Conservation (phyloP, 2,113 vertebrate species). For the Merops nubicus region DNA sequence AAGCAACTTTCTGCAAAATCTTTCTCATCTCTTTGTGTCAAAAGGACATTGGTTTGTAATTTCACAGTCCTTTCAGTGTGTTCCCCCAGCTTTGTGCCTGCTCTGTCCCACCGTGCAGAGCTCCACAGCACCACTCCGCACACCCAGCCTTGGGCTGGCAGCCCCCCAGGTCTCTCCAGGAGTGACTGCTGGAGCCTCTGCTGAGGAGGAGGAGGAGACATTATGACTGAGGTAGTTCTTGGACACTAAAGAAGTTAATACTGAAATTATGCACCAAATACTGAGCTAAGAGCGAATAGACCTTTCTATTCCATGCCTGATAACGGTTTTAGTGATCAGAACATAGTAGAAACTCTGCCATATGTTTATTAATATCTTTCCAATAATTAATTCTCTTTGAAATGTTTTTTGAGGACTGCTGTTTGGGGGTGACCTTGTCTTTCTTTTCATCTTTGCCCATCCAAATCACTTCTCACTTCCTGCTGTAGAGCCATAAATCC, state of each 20-base stretch:
- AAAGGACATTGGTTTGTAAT: background rate
- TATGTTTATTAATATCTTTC: background rate
- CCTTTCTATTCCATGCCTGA: background rate
- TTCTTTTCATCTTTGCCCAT: background rate
- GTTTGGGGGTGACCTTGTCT: background rate
- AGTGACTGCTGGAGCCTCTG: background rate
- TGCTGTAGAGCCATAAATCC: background rate
- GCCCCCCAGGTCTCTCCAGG: background rate
- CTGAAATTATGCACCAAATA: background rate
- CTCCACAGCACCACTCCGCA: accelerated
- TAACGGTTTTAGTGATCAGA: background rate
- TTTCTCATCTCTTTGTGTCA: background rate
- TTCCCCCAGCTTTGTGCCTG: background rate
- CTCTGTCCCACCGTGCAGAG: no score
- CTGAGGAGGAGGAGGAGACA: background rate
- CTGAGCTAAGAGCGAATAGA: background rate
- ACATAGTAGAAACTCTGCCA: background rate
- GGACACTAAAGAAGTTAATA: background rate
- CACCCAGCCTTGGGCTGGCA: background rate
- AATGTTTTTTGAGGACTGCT: background rate
- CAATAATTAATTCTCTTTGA: background rate
- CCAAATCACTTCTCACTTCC: background rate
- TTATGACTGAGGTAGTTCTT: background rate
- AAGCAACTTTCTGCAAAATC: background rate
- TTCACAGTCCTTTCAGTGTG: background rate